A percentile compares a stretch with the other conserved stretches of the same genome.
phyloP scores from a whole-genome alignment of 1,140 invertebrate genomes.

The Protaetia brevitarsis region DNA sequence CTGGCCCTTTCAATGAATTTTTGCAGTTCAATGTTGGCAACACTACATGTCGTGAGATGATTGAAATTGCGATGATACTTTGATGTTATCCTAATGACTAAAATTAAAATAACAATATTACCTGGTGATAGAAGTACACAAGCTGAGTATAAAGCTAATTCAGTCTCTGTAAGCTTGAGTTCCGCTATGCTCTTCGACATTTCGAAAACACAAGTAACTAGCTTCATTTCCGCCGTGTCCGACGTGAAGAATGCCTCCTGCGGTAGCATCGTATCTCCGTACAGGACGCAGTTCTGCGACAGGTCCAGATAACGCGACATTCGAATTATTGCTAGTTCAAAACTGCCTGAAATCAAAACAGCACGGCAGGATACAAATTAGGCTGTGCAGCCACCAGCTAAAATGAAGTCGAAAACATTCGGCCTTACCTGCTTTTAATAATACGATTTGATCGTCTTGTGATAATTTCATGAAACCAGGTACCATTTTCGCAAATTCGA shows the following conservation, averaged over 20 bases:
- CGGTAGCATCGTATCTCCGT: slow-evolving; percentile 83
- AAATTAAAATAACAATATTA: slow-evolving; percentile 46
- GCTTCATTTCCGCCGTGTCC: slow-evolving; percentile 84
- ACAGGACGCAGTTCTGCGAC: slow-evolving; percentile 82
- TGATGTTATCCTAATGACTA: no score
- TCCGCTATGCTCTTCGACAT: slow-evolving; percentile 87
- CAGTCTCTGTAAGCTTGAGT: slow-evolving; percentile 90
- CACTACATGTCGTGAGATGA: no score
- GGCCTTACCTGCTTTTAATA: slow-evolving; percentile 84
- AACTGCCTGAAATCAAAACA: slow-evolving; percentile 65
- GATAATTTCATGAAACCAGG: slow-evolving; percentile 97
- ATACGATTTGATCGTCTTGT: slow-evolving; percentile 97
- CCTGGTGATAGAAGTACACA: slow-evolving; percentile 89
- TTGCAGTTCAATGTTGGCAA: no score
- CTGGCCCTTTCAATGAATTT: not conserved
- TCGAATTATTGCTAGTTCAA: slow-evolving; percentile 90
- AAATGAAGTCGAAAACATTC: not conserved
- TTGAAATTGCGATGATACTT: no score
- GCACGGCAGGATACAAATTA: not conserved
- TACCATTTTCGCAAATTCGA: slow-evolving; percentile 98
- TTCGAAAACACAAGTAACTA: slow-evolving; percentile 89
- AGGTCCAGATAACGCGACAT: slow-evolving; percentile 91
- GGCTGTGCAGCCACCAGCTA: no score
- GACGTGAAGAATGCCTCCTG: slow-evolving; percentile 81
- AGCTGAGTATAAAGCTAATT: slow-evolving; percentile 90